A percentile compares a stretch with the other conserved stretches of the same genome.
Conservation (phyloP, 2,113 vertebrate species). For the Planiliza haematocheilus region DNA sequence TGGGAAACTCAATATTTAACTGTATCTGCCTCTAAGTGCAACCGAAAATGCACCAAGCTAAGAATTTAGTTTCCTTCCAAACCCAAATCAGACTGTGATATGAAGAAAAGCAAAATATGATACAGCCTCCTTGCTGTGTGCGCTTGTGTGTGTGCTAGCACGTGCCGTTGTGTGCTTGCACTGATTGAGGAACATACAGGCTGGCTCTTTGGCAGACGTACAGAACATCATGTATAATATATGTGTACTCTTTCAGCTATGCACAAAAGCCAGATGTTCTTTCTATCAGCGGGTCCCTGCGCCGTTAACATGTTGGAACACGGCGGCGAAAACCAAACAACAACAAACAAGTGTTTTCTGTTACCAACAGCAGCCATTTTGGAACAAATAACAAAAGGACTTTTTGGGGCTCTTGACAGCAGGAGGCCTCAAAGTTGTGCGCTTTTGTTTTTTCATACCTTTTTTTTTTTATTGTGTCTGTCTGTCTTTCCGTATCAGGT, state of each 20-base stretch:
- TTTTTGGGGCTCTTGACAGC: conserved; percentile 49
- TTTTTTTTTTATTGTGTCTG: conserved; percentile 15
- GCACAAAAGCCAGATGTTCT: conserved; percentile 85
- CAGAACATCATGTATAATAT: conserved; percentile 84
- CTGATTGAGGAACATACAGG: conserved; percentile 72
- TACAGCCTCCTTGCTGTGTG: conserved; percentile 13
- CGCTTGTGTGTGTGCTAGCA: conserved; percentile 41
- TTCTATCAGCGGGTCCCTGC: conserved; percentile 65
- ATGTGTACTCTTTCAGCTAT: conserved; percentile 81
- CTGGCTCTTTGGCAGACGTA: conserved; percentile 80
- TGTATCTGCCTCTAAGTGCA: conserved; percentile 34
- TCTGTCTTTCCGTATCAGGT: conserved; percentile 45
- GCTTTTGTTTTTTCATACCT: background rate
- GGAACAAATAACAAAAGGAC: conserved; percentile 70
- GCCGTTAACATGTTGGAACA: conserved; percentile 77
- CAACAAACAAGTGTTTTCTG: conserved; percentile 78
- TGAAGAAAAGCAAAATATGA: conserved; percentile 13
- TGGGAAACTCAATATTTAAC: conserved; percentile 68
- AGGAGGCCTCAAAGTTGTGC: conserved; percentile 52
- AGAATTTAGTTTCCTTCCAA: conserved; percentile 7
- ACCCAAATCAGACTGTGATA: background rate
- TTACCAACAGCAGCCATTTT: conserved; percentile 74
- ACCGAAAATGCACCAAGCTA: conserved; percentile 3
- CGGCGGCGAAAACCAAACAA: conserved; percentile 70
- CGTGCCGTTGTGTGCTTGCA: conserved; percentile 61